phyloP scores from a whole-genome alignment of 2,888 invertebrate genomes.

The Dryomyza anilis region DNA sequence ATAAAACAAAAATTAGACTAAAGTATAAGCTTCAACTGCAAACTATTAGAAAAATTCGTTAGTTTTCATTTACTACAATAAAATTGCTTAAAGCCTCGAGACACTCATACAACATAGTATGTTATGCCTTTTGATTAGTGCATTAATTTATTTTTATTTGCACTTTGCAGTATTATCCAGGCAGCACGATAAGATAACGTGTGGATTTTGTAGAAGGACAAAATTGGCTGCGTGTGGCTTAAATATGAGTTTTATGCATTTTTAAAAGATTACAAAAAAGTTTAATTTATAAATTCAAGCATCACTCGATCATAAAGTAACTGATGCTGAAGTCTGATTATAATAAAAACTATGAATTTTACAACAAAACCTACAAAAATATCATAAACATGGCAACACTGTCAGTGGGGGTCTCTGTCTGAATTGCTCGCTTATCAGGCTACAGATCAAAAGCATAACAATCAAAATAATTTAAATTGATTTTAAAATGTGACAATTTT shows the following conservation, averaged over 20 bases:
- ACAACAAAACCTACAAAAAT: not conserved
- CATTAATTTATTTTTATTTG: conserved; percentile 18
- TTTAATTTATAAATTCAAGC: not conserved
- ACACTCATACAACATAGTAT: too few relatives aligned
- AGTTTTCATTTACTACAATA: too few relatives aligned
- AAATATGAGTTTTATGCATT: conserved; percentile 3
- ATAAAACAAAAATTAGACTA: too few relatives aligned
- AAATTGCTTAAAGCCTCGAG: too few relatives aligned
- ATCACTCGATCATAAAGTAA: conserved; percentile 1
- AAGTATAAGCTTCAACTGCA: too few relatives aligned
- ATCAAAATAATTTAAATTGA: not conserved
- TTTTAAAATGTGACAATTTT: not conserved
- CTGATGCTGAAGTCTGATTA: not conserved
- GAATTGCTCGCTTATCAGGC: not conserved
- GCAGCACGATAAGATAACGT: conserved; percentile 7
- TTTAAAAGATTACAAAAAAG: not conserved
- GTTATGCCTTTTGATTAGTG: not conserved
- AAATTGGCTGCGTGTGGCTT: not conserved
- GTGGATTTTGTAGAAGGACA: too few relatives aligned
- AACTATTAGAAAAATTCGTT: too few relatives aligned
- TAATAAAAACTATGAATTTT: not conserved
- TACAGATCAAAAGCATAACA: not conserved
- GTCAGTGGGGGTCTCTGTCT: not conserved
- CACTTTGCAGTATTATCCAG: conserved; percentile 15
- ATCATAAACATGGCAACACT: not conserved